A percentile compares a stretch with the other conserved stretches of the same genome.
These are phyloP conservation scores for Pollenia griseotomentosa DNA, from an alignment of 2,888 invertebrate genomes.

Conservation along the genomic window DNA sequence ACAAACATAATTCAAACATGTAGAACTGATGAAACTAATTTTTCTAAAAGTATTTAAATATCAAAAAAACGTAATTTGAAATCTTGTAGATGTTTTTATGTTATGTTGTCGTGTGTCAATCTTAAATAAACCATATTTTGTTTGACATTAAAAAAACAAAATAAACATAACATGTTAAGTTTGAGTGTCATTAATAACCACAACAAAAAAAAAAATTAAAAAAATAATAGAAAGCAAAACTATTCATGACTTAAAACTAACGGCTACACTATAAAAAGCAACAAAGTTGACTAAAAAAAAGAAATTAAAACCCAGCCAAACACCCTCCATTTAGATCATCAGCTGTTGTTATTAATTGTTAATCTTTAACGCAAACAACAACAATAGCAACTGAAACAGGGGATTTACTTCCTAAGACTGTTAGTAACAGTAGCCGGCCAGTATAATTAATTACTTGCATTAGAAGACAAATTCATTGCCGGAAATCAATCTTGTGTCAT, in stretches of 20 bases:
- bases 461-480: slow-evolving; percentile 65
- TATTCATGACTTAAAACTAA: not conserved
- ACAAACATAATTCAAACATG: not conserved
- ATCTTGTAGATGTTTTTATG: slow-evolving; percentile 4
- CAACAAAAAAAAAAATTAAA: not conserved
- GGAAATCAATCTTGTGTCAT: slow-evolving; percentile 64
- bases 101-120: slow-evolving; percentile 35
- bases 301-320: slow-evolving; percentile 2
- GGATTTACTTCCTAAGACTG: not conserved
- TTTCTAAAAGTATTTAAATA: slow-evolving; percentile 13
- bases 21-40: not conserved
- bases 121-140: slow-evolving; percentile 32
- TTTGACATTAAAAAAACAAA: slow-evolving; percentile 41
- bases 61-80: not conserved
- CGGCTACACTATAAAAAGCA: not conserved
- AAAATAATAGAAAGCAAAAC: not conserved
- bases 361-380: slow-evolving; percentile 56
- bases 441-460: slow-evolving; percentile 64
- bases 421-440: not conserved
- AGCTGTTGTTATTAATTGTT: slow-evolving; percentile 69
- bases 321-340: slow-evolving; percentile 54
- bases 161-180: slow-evolving; percentile 59
- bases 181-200: slow-evolving; percentile 61
- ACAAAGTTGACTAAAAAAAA: not conserved
- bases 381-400: slow-evolving; percentile 37